Evolutionary conservation across 2,888 invertebrate species (phyloP).

Genomic region (Chloroclysta siterata): DNA sequence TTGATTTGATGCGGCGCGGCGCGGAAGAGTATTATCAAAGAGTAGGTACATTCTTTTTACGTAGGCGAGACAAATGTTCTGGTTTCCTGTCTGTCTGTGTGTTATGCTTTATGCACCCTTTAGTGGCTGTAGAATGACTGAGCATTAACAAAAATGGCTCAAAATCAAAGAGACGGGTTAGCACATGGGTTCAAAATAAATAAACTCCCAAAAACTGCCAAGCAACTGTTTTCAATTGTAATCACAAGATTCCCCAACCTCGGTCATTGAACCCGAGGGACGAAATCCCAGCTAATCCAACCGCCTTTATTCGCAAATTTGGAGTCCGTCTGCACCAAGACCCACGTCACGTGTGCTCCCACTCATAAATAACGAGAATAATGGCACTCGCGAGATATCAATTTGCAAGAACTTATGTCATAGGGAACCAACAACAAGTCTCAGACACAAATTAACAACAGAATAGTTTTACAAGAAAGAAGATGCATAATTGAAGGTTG

Average conservation of each 20-base stretch:
- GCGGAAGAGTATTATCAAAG: too few species aligned
- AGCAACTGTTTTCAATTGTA: neutral
- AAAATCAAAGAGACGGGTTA: too few species aligned
- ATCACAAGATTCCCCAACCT: neutral
- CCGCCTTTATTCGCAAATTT: constrained; percentile 6
- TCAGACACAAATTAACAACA: neutral
- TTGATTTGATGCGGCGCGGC: neutral
- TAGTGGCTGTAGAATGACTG: too few species aligned
- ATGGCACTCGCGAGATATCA: constrained; percentile 41
- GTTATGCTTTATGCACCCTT: too few species aligned
- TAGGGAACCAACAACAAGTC: constrained; percentile 27
- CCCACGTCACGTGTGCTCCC: constrained; percentile 23
- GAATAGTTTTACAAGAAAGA: too few species aligned
- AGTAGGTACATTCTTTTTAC: too few species aligned
- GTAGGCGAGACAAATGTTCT: too few species aligned
- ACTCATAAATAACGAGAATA: constrained; percentile 30
- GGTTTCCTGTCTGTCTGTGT: too few species aligned
- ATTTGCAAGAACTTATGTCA: constrained; percentile 41
- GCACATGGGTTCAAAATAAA: too few species aligned
- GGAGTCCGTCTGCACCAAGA: constrained; percentile 11
- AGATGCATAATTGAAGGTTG: too few species aligned
- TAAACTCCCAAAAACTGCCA: neutral
- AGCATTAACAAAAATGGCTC: too few species aligned
- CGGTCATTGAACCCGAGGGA: constrained; percentile 12
- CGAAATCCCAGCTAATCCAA: neutral